These are phyloP conservation scores for Perognathus longimembris DNA, from an alignment of 2,113 vertebrate species.

Conservation along the genomic window DNA sequence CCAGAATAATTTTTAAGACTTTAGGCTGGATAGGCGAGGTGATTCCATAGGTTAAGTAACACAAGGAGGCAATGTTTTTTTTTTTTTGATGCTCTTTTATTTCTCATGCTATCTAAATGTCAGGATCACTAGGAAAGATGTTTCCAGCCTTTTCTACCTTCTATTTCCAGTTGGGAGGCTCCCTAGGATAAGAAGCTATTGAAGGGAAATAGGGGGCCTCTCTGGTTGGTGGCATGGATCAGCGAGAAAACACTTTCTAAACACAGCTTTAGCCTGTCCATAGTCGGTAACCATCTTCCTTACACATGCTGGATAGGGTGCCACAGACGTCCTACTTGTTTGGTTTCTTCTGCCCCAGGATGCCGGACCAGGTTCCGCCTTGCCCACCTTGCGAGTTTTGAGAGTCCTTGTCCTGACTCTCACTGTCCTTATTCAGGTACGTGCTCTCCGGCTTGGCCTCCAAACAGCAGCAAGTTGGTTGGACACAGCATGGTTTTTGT, in stretches of 20 bases:
- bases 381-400: not conserved
- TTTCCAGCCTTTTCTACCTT: not conserved
- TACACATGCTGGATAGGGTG: not conserved
- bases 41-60: not conserved
- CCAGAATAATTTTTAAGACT: not conserved
- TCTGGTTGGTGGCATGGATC: not conserved
- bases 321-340: conserved; percentile 34
- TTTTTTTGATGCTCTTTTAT: conserved; percentile 71
- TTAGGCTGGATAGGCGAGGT: not conserved
- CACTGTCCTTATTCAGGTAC: not conserved
- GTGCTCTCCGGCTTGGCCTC: conserved; percentile 45
- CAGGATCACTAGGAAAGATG: conserved; percentile 55
- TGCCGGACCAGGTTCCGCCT: not conserved
- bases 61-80: not conserved
- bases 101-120: conserved; percentile 39
- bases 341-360: not conserved
- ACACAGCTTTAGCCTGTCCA: not conserved
- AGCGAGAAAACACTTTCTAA: not conserved
- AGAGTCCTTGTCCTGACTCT: not conserved
- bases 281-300: too few species aligned
- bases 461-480: not conserved
- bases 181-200: not conserved
- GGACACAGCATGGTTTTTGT: not conserved
- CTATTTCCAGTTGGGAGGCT: not conserved
- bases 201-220: not conserved